Conservation (phyloP, 92 coral and sea anemone species). For the Zoanthus sansibaricus region DNA sequence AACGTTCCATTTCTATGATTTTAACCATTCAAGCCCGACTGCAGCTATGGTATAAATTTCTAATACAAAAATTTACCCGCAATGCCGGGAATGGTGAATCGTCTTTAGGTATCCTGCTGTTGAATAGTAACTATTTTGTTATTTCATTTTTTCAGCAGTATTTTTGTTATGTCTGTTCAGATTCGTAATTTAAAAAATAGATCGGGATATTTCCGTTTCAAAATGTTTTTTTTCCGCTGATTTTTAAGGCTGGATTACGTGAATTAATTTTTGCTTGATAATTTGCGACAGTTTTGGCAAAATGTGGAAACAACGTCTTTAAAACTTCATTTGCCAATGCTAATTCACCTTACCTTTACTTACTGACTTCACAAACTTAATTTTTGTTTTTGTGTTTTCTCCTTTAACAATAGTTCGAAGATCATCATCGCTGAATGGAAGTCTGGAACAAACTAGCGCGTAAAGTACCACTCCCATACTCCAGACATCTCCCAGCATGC, state of each 20-base stretch:
- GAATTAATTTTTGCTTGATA: not conserved
- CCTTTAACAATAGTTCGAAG: slow-evolving; percentile 57
- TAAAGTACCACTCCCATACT: slow-evolving; percentile 91
- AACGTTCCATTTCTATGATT: no score
- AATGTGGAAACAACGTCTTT: not conserved
- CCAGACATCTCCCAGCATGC: slow-evolving; percentile 86
- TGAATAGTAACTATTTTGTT: no score
- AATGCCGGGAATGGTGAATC: no score
- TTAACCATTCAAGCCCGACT: no score
- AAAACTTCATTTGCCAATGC: not conserved
- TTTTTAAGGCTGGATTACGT: not conserved
- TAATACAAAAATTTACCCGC: no score
- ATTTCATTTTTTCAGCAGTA: no score
- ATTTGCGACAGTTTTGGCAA: not conserved
- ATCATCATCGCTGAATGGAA: slow-evolving; percentile 80
- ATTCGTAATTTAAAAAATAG: no score
- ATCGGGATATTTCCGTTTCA: not conserved
- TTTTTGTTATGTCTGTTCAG: no score
- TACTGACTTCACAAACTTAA: slow-evolving; percentile 82
- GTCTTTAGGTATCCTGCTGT: no score
- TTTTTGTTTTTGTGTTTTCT: slow-evolving; percentile 50
- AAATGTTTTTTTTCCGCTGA: not conserved
- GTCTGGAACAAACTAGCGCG: slow-evolving; percentile 75
- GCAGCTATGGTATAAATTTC: no score
- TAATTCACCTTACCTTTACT: slow-evolving; percentile 70